Base-by-base conservation (phyloP, 2,113 vertebrate species). In the Rhinogobius similis region DNA sequence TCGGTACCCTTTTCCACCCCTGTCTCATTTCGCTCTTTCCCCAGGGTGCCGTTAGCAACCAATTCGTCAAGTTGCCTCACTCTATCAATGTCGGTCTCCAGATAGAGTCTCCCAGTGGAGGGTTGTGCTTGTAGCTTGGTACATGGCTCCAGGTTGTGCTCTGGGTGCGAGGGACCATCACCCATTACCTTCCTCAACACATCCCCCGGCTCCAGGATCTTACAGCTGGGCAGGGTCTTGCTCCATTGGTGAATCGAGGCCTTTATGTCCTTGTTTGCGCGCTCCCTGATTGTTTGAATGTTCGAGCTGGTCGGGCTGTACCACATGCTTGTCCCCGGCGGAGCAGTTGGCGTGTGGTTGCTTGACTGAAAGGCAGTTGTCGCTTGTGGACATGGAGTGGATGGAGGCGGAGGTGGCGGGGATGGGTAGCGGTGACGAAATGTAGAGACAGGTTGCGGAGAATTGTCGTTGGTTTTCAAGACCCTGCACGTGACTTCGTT, bases 401-500 rank as follows among this genome's bases (percentile, higher is more conserved):
- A 53, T 41, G 80, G 65, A 1, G 66, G 68, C 0, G 70, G 75
- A 18, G 76, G 64, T 20, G 79, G 79, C 53, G 77, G 76, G 32
- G 70, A 69, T 0, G 50, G 52, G 61, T 70, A 10, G 59, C 26
- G 14, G 23, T 88, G 69, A 68, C 44, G 56, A 38, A 82, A 59
- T 58, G 46, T 65, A 14, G 77, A 64, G 1, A 67, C 64, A 20
- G 79, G 75, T 16, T 78, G 68, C 53, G 92, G 88, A 58, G 89
- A 87, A 59, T 93, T 75, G 44, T 85, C 89, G 16, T 81, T 81
- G 0, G 94, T 93, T 83, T 95, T 92, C 56, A 98, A 84, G 36
- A 98, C 95, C 62, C 94, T 92, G 77, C 86, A 83, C 0, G 94
- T 94, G 67, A 97, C 94, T 79, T 98, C 96, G 74, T 98, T 95